Percentiles rank a stretch among this genome's conserved stretches.
These are phyloP conservation scores for Monomorium pharaonis DNA, from an alignment of 1,140 invertebrate genomes.

Conservation along the genomic window DNA sequence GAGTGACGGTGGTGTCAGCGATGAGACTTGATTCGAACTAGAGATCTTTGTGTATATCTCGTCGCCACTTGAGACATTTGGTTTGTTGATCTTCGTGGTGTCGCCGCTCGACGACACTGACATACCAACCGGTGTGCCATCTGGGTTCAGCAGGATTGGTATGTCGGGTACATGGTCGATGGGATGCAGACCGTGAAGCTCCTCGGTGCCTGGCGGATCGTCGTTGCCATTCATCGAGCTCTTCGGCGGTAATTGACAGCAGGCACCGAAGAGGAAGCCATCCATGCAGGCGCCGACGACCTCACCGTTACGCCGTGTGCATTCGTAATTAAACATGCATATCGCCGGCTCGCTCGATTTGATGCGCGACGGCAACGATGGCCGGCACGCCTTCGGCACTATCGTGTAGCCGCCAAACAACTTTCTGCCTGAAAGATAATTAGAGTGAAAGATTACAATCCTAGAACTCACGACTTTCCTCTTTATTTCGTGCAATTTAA, in stretches of 20 bases:
- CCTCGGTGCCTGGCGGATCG: constrained; percentile 38
- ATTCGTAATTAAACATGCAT: constrained; percentile 98
- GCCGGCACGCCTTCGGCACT: constrained; percentile 91
- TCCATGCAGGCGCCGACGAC: constrained; percentile 96
- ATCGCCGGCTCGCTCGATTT: constrained; percentile 88
- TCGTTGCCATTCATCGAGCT: constrained; percentile 29
- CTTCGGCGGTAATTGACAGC: constrained; percentile 89
- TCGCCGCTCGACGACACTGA: background rate
- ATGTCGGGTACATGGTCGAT: constrained; percentile 82
- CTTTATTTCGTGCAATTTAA: background rate
- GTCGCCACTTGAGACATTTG: constrained; percentile 44
- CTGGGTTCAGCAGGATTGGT: constrained; percentile 80
- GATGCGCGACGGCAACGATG: constrained; percentile 83
- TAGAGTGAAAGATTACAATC: constrained; percentile 9
- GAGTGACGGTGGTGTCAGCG: constrained; percentile 24
- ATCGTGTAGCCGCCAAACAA: constrained; percentile 94
- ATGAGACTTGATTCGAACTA: constrained; percentile 58
- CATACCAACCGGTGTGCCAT: constrained; percentile 78
- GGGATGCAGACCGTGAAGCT: constrained; percentile 71
- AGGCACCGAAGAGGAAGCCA: constrained; percentile 95
- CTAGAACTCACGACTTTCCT: background rate
- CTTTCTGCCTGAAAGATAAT: constrained; percentile 87
- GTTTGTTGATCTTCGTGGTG: constrained; percentile 46
- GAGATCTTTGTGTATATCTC: constrained; percentile 73
- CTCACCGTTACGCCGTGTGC: constrained; percentile 91